A percentile compares a stretch with the other conserved stretches of the same genome.
These are phyloP conservation scores for Isurus oxyrinchus DNA, from an alignment of 2,113 vertebrate genomes.

Conservation along the genomic window DNA sequence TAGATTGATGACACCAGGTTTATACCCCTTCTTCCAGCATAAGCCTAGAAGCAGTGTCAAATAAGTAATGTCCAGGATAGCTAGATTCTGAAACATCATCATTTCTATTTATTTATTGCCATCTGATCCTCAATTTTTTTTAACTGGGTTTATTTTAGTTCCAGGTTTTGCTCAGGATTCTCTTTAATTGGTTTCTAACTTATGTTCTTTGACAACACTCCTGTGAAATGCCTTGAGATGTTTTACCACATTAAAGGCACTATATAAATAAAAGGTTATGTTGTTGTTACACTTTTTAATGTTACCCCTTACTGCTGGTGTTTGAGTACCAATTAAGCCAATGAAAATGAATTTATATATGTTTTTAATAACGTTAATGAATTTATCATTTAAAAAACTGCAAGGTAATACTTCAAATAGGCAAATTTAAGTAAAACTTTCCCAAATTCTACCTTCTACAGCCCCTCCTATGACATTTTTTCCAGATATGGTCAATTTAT, in stretches of 20 bases:
- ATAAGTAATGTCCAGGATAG: conserved; percentile 24
- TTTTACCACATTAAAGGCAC: neutral
- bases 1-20: conserved; percentile 1
- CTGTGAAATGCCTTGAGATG: neutral
- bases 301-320: neutral
- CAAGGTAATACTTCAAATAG: neutral
- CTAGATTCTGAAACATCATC: conserved; percentile 22
- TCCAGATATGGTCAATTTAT: neutral
- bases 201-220: neutral
- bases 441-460: neutral
- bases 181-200: neutral
- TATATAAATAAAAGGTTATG: neutral
- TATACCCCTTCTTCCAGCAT: no score
- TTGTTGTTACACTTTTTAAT: neutral
- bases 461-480: neutral
- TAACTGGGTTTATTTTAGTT: neutral
- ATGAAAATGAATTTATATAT: neutral
- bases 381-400: neutral
- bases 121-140: neutral
- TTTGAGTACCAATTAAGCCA: neutral
- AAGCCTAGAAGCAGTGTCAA: neutral
- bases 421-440: neutral
- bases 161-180: neutral
- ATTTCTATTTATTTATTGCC: conserved; percentile 5
- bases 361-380: neutral